Evolutionary conservation across 1,140 invertebrate species (phyloP), one percentile per base, ranked within the genome.

Genomic region (Lanistes nyassanus): DNA sequence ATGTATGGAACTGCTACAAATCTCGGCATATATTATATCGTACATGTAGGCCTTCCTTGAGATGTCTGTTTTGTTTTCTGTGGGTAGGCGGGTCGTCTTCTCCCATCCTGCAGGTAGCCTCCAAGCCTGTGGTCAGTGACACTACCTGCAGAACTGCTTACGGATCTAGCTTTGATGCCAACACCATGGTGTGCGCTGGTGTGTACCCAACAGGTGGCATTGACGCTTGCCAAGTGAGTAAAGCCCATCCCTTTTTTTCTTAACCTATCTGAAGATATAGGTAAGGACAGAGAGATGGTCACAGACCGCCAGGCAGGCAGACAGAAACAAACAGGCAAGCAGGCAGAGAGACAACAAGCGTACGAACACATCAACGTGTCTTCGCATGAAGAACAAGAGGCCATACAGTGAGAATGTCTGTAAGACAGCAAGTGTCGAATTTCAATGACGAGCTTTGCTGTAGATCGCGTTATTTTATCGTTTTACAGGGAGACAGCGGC

Each of bases 401-500:
- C n/a, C n/a, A n/a, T n/a, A n/a, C n/a, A n/a, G n/a, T n/a, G n/a
- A n/a, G n/a, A n/a, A n/a, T n/a, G n/a, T n/a, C n/a, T n/a, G n/a
- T n/a, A n/a, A n/a, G n/a, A n/a, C n/a, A n/a, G n/a, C n/a, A n/a
- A n/a, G n/a, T n/a, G n/a, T n/a, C n/a, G n/a, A n/a, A n/a, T n/a
- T n/a, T n/a, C n/a, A n/a, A n/a, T n/a, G n/a, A n/a, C n/a, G n/a
- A n/a, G n/a, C n/a, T n/a, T n/a, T n/a, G n/a, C n/a, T 47, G 42
- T 3, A 47, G 42, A 47, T 6, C 9, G 5, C 9, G 42, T 47
- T 47, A 13, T 23, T 19, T 23, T 36, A 39, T 21, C 36, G 1
- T 67, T 73, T 51, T 39, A 64, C 69, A 80, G 79, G 79, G 75
- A 67, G 93, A 93, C 83, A 92, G 92, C 0, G 93, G 93, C 5